Conservation (phyloP, 2,797 vertebrate species). For the Petrocephalus sullivani region DNA sequence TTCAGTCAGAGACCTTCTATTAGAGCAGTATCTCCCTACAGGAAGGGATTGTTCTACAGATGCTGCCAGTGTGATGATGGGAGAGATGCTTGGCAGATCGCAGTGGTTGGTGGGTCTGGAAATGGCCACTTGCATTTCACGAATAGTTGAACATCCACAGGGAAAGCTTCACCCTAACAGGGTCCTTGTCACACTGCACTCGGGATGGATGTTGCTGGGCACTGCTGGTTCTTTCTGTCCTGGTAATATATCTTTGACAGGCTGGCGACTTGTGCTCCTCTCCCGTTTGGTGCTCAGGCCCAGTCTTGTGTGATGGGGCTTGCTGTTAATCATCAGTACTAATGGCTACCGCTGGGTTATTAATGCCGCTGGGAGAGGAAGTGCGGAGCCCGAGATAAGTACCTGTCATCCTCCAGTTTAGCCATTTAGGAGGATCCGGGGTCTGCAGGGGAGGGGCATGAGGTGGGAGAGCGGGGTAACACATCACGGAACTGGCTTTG, state of each 20-base stretch:
- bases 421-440: conserved; percentile 14
- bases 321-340: conserved; percentile 35
- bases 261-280: conserved; percentile 29
- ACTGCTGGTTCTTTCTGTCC: conserved; percentile 14
- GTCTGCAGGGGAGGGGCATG: background rate
- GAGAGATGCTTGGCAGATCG: background rate
- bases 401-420: conserved; percentile 37
- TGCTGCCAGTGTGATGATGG: background rate
- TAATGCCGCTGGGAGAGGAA: conserved; percentile 41
- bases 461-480: background rate
- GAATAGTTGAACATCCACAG: conserved; percentile 40
- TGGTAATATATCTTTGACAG: conserved; percentile 41
- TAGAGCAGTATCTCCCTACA: conserved; percentile 32
- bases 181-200: conserved; percentile 39
- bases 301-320: conserved; percentile 21
- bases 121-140: conserved; percentile 37
- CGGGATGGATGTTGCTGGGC: conserved; percentile 42
- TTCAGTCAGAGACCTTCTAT: conserved; percentile 29
- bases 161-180: conserved; percentile 36
- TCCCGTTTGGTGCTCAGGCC: conserved; percentile 36
- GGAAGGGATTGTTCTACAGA: background rate
- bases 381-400: conserved; percentile 50
- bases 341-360: conserved; percentile 34
- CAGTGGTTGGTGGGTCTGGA: conserved; percentile 14
- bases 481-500: conserved; percentile 1